Conservation (phyloP, 2,113 vertebrate species). For the Riparia riparia region DNA sequence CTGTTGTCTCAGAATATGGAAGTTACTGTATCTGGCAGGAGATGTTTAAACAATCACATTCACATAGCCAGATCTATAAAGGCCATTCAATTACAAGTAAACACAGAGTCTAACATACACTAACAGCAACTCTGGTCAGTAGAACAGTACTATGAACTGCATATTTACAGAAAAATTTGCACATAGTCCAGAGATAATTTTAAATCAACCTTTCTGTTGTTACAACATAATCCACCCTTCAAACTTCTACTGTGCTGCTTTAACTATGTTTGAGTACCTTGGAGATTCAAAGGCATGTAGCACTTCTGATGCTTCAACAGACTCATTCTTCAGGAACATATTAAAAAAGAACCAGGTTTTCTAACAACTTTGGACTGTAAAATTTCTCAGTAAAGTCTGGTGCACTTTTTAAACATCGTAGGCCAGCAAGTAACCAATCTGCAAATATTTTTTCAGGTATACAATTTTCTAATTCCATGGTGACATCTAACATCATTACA, state of each 20-base stretch:
- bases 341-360: neutral
- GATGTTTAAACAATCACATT: neutral
- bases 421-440: neutral
- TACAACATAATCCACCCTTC: neutral
- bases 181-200: neutral
- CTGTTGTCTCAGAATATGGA: neutral
- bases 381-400: neutral
- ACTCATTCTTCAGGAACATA: neutral
- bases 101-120: neutral
- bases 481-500: neutral
- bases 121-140: conserved; percentile 9
- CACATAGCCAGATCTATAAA: neutral
- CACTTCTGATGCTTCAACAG: neutral
- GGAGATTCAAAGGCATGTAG: neutral
- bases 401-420: neutral
- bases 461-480: neutral
- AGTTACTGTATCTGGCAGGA: neutral
- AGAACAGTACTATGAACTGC: neutral
- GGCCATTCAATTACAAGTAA: neutral
- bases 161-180: neutral
- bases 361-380: neutral
- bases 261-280: neutral
- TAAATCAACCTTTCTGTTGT: neutral
- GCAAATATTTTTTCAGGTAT: neutral
- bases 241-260: neutral